Base-by-base conservation (phyloP, 2,113 vertebrate species). In the Toxotes chatareus region DNA sequence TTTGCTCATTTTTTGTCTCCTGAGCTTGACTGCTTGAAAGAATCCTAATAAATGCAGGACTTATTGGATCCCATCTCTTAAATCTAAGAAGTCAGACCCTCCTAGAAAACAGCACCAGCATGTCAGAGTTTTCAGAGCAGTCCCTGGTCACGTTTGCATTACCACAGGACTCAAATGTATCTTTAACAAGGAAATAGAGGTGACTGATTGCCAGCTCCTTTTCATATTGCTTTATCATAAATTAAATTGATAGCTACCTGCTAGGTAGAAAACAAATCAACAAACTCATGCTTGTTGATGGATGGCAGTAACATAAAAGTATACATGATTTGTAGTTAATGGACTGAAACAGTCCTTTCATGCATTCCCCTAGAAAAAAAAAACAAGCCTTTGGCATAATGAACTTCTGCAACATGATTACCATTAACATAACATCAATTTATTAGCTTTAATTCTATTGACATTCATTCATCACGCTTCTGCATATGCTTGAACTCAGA, bases 181-280 rank as follows among this genome's bases (percentile, higher is more conserved):
- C 16, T 65, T 60, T 79, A 78, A 69, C 62, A 63, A 42, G 78
- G 68, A 64, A 74, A 70, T 69, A 49, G 72, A 82, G 57, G 40
- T 57, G 61, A 51, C 51, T 84, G 17, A 2, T 42, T 76, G 80
- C 59, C 47, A 70, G 49, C 44, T 21, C 0, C 51, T 56, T 85
- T 76, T 74, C 10, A 73, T 49, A 69, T 53, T 59, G 56, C 16
- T 63, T 61, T 61, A 49, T 40, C 14, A 69, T 68, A 49, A 84
- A 80, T 82, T 12, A 80, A 82, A 86, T 56, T 19, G 11, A 77
- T 23, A 36, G 64, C 61, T 63, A 63, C 27, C 62, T 82, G 71
- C 27, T 31, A 66, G 67, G n/a, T 31, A 44, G 44, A 82, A 86
- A 67, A 78, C 63, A 78, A 75, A 83, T 83, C 2, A 73, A 46